Conservation (phyloP, 2,888 invertebrate species). For the Sarcophaga rosellei region DNA sequence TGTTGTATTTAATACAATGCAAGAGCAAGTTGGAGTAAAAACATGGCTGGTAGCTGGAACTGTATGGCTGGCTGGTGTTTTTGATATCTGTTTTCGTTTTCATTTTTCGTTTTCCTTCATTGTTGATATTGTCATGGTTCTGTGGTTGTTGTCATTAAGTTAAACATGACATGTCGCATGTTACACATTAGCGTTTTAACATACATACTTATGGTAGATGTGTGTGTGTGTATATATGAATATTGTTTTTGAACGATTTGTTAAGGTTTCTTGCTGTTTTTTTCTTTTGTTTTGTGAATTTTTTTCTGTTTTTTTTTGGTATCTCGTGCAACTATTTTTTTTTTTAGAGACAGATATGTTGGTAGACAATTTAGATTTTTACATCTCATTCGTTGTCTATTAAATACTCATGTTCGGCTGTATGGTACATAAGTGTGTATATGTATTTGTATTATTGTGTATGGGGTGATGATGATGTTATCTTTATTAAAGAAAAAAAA, state of each 20-base stretch:
- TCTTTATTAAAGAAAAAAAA: conserved; percentile 8
- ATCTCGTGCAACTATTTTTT: conserved; percentile 64
- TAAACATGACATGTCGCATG: conserved; percentile 68
- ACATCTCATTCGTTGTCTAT: conserved; percentile 21
- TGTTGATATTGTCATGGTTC: conserved; percentile 25
- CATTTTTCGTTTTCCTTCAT: neutral
- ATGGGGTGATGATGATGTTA: conserved; percentile 58
- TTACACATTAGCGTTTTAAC: conserved; percentile 65
- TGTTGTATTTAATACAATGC: no score
- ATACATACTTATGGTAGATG: conserved; percentile 30
- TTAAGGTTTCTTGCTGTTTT: conserved; percentile 26
- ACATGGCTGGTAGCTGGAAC: neutral
- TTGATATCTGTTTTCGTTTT: conserved; percentile 10
- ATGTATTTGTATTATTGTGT: neutral
- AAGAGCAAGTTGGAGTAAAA: no score
- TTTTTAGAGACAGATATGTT: conserved; percentile 34
- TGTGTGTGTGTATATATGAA: neutral
- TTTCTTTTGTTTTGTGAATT: conserved; percentile 14
- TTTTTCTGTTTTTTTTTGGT: neutral
- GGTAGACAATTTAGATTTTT: conserved; percentile 1
- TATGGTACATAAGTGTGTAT: neutral
- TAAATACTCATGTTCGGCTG: conserved; percentile 16
- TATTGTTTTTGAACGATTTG: conserved; percentile 41
- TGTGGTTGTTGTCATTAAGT: conserved; percentile 64
- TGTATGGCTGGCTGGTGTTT: conserved; percentile 11